Conservation (phyloP, 2,888 invertebrate species). For the Limnephilus lunatus region DNA sequence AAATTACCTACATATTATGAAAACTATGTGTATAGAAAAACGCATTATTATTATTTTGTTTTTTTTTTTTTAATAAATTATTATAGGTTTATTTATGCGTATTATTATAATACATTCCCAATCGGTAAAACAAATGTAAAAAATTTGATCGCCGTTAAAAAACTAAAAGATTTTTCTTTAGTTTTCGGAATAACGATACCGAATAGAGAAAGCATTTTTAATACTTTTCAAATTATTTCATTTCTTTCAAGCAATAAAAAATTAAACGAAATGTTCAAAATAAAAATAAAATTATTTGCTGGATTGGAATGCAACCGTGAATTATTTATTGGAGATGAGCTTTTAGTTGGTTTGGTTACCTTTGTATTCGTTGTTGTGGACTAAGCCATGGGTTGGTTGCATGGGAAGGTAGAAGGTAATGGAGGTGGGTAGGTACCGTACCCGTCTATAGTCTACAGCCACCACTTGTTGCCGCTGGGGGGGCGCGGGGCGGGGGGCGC, state of each 20-base stretch:
- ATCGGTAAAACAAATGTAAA: no score
- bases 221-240: neutral
- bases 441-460: conserved; percentile 21
- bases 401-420: neutral
- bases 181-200: neutral
- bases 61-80: no score
- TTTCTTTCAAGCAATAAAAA: neutral
- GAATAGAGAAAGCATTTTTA: neutral
- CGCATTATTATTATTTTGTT: no score
- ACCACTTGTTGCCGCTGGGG: conserved; percentile 52
- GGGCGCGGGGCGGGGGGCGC: conserved; percentile 37
- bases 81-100: no score
- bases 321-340: neutral
- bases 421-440: conserved; percentile 39
- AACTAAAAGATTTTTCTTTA: no score
- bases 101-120: no score
- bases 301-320: conserved; percentile 37
- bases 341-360: conserved; percentile 43
- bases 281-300: neutral
- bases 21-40: no score
- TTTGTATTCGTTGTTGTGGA: conserved; percentile 36
- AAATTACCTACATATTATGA: no score
- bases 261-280: neutral
- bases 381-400: conserved; percentile 3
- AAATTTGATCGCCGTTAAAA: no score